These are phyloP conservation scores for Ursus arctos DNA, from an alignment of 2,113 vertebrate genomes.

Conservation along the genomic window DNA sequence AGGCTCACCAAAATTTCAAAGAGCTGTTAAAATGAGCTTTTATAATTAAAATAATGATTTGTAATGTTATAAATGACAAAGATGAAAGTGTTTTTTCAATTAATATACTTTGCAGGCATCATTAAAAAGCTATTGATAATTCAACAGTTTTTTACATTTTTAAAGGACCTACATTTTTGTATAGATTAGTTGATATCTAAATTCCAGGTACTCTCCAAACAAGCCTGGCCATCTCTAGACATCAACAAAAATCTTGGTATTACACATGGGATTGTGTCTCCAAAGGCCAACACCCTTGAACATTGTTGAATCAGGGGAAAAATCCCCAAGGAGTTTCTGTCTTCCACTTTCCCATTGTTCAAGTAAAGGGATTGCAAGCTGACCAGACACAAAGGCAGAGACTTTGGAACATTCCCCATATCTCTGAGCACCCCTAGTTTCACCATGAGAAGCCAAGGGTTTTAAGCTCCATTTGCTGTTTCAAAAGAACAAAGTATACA, in stretches of 20 bases:
- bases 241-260: conserved; percentile 52
- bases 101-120: neutral
- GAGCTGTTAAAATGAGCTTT: neutral
- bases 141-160: neutral
- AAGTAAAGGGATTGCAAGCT: neutral
- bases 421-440: neutral
- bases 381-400: neutral
- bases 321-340: conserved; percentile 58
- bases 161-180: neutral
- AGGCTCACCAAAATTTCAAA: neutral
- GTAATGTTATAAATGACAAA: neutral
- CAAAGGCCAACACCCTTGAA: conserved; percentile 9
- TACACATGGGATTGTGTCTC: conserved; percentile 31
- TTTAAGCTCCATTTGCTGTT: neutral
- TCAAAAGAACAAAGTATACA: neutral
- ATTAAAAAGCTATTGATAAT: neutral
- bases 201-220: conserved; percentile 54
- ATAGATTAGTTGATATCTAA: conserved; percentile 37
- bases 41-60: neutral
- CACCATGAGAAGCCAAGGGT: neutral
- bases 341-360: conserved; percentile 45
- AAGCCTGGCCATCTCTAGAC: neutral
- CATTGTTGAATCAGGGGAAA: conserved; percentile 60
- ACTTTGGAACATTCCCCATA: neutral
- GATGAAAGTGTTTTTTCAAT: neutral